These are phyloP conservation scores for Gryllus bimaculatus DNA, from an alignment of 1,140 invertebrate genomes.

Conservation along the genomic window DNA sequence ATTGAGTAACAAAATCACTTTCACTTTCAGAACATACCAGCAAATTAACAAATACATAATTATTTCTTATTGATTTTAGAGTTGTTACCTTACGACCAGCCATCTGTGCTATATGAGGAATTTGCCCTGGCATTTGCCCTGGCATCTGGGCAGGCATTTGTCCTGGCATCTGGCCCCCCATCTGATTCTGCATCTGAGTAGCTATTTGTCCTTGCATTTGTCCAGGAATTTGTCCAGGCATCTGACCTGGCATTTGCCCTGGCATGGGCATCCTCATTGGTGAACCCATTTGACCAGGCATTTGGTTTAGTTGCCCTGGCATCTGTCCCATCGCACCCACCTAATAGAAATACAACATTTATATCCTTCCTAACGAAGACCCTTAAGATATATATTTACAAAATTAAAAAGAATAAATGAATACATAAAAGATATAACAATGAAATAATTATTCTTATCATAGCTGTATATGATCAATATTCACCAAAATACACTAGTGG, in stretches of 20 bases:
- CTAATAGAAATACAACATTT: background rate
- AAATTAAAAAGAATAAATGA: no score
- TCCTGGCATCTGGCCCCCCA: slow-evolving; percentile 34
- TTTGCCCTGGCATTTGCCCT: slow-evolving; percentile 31
- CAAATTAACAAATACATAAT: no score
- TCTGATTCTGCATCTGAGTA: slow-evolving; percentile 18
- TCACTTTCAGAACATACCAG: no score
- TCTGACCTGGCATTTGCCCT: slow-evolving; percentile 34
- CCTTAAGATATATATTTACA: no score
- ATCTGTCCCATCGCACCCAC: slow-evolving; percentile 8
- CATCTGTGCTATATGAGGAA: slow-evolving; percentile 26
- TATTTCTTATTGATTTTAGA: no score
- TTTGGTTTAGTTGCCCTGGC: slow-evolving; percentile 13
- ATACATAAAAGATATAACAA: no score
- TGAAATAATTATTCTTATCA: no score
- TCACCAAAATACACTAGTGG: no score
- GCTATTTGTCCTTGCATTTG: slow-evolving; percentile 28
- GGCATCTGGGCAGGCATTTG: slow-evolving; percentile 42
- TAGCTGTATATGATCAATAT: no score
- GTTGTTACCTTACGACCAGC: background rate
- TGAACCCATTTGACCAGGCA: slow-evolving; percentile 21
- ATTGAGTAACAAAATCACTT: no score
- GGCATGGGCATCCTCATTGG: slow-evolving; percentile 24
- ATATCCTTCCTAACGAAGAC: no score
- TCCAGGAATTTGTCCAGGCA: slow-evolving; percentile 32